These are phyloP conservation scores for Monomorium pharaonis DNA, from an alignment of 1,140 invertebrate species.

Conservation along the genomic window DNA sequence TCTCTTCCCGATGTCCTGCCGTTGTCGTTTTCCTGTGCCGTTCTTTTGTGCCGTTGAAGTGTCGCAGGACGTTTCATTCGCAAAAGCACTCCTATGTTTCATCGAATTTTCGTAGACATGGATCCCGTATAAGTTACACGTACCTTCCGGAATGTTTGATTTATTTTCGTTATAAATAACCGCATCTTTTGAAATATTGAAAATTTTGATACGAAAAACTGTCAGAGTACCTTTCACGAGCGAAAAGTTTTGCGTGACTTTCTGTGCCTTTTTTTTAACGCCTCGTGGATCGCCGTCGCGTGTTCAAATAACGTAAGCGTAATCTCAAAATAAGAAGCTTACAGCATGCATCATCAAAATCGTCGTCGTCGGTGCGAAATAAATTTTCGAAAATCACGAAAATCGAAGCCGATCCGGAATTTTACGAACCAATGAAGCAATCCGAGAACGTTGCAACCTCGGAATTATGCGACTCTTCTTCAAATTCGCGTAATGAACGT, in stretches of 20 bases:
- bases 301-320: conserved; percentile 15
- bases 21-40: not conserved
- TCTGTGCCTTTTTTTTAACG: not conserved
- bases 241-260: conserved; percentile 40
- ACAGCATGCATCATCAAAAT: conserved; percentile 64
- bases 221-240: conserved; percentile 27
- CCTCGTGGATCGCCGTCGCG: not conserved
- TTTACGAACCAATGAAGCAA: not conserved
- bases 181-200: not conserved
- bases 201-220: not conserved
- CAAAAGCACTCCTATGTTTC: not conserved
- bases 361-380: not conserved
- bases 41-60: not conserved
- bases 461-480: not conserved
- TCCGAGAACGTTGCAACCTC: not conserved
- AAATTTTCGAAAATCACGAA: not conserved
- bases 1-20: conserved; percentile 4
- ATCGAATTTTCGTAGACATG: not conserved
- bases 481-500: not conserved
- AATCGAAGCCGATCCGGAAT: not conserved
- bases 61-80: conserved; percentile 13
- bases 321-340: conserved; percentile 57
- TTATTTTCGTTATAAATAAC: not conserved
- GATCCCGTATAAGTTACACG: not conserved
- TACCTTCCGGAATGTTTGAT: not conserved